phyloP scores from a whole-genome alignment of 2,797 vertebrate species.

The Bradypodion pumilum region DNA sequence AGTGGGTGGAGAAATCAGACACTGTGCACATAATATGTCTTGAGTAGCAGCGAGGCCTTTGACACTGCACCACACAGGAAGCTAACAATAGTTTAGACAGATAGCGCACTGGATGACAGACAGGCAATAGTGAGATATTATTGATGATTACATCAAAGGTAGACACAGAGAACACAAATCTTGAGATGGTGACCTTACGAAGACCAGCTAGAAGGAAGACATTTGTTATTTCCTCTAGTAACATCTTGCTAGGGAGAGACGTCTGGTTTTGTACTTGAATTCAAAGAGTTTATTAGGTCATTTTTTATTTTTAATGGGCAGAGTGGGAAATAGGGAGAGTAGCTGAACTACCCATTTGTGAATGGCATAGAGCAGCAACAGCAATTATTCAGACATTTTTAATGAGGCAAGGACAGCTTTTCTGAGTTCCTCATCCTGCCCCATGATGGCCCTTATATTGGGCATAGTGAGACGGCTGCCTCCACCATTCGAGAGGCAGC shows the following conservation, averaged over 20 bases:
- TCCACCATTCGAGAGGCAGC: too few species aligned
- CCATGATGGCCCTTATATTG: too few species aligned
- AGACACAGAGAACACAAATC: background rate
- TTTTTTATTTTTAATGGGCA: background rate
- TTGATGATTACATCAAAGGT: slow-evolving; percentile 10
- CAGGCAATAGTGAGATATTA: slow-evolving; percentile 21
- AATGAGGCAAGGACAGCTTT: background rate
- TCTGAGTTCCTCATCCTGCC: background rate
- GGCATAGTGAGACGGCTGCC: too few species aligned
- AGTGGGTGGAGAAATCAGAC: background rate
- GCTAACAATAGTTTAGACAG: background rate
- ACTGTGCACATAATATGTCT: background rate
- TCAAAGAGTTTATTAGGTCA: background rate
- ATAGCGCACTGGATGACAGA: background rate
- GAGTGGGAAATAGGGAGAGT: background rate
- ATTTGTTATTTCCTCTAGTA: background rate
- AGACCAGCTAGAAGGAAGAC: background rate
- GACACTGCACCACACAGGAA: background rate
- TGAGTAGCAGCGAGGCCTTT: slow-evolving; percentile 11
- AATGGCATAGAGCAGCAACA: background rate
- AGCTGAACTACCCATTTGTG: background rate
- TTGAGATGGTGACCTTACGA: background rate
- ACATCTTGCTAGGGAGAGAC: background rate
- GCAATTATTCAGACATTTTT: background rate
- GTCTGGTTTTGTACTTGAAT: background rate